Evolutionary conservation across 1,140 invertebrate genomes (phyloP).

Genomic region (Hyles vespertilio): DNA sequence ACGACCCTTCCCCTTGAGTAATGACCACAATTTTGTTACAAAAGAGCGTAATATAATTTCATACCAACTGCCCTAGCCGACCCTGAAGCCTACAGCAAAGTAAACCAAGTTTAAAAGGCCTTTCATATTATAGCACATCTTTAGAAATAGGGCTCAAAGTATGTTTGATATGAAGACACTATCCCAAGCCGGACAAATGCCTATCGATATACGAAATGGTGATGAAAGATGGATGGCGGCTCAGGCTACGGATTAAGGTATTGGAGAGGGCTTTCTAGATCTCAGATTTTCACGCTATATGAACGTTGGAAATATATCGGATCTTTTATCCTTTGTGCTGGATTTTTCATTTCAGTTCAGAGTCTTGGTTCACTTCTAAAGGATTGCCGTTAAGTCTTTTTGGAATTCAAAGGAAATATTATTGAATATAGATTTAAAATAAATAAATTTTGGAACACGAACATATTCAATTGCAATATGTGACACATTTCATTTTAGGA

Average conservation of each 20-base stretch:
- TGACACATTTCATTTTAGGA: no score
- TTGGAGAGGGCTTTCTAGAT: slow-evolving; percentile 5
- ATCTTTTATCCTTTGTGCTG: background rate
- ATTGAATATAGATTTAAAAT: no score
- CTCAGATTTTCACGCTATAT: background rate
- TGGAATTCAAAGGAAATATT: no score
- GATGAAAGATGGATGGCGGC: slow-evolving; percentile 16
- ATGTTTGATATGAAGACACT: background rate
- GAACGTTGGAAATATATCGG: background rate
- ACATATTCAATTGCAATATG: no score
- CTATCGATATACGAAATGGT: slow-evolving; percentile 22
- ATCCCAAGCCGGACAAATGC: slow-evolving; percentile 12
- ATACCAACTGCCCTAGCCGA: slow-evolving; percentile 10
- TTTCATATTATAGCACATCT: background rate
- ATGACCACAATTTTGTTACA: slow-evolving; percentile 21
- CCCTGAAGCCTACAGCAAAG: slow-evolving; percentile 12
- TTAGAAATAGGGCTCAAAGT: background rate
- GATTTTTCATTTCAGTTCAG: no score
- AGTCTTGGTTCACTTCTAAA: no score
- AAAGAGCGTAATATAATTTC: slow-evolving; percentile 17
- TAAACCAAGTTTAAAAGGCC: slow-evolving; percentile 10
- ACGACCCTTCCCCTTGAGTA: slow-evolving; percentile 12
- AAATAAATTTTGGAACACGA: no score
- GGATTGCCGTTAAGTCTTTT: no score
- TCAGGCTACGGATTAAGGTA: slow-evolving; percentile 11